Percentiles rank a stretch among this genome's conserved stretches.
These are phyloP conservation scores for Physocephala rufipes DNA, from an alignment of 2,888 invertebrate genomes.

Conservation along the genomic window DNA sequence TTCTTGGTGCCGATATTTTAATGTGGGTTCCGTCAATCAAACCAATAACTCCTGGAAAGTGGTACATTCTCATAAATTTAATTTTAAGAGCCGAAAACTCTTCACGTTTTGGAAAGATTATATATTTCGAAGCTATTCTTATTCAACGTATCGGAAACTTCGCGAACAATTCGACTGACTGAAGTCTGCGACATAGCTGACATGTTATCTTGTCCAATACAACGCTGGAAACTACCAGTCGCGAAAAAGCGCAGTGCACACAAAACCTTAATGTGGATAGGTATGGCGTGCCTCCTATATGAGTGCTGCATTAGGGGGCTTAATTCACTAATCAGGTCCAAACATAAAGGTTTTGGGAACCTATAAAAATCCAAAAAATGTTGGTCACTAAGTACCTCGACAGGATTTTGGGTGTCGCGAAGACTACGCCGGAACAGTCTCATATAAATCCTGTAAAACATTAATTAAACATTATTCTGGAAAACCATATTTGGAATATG, in stretches of 20 bases:
- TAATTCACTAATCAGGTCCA: constrained; percentile 30
- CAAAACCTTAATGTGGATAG: constrained; percentile 22
- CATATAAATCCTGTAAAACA: too few species aligned
- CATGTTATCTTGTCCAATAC: constrained; percentile 34
- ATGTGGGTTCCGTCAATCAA: constrained; percentile 32
- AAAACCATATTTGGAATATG: too few species aligned
- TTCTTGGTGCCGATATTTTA: constrained; percentile 27
- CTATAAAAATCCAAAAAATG: too few species aligned
- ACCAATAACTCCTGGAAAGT: constrained; percentile 37
- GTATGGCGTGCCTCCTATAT: constrained; percentile 26
- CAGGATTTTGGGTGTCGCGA: too few species aligned
- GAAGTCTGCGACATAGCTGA: constrained; percentile 37
- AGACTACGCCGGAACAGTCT: too few species aligned
- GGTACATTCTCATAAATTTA: constrained; percentile 34
- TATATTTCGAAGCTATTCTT: constrained; percentile 33
- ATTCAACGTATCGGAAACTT: constrained; percentile 34
- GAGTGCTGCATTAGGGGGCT: constrained; percentile 32
- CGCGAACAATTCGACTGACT: constrained; percentile 34
- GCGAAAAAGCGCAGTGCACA: constrained; percentile 34
- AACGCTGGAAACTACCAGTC: constrained; percentile 35
- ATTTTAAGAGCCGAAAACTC: constrained; percentile 34
- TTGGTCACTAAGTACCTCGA: too few species aligned
- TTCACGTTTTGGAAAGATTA: constrained; percentile 36
- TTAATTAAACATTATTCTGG: too few species aligned
- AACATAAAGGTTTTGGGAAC: too few species aligned